Conservation (phyloP, 2,888 invertebrate genomes). For the Neocrepidodera transversa region DNA sequence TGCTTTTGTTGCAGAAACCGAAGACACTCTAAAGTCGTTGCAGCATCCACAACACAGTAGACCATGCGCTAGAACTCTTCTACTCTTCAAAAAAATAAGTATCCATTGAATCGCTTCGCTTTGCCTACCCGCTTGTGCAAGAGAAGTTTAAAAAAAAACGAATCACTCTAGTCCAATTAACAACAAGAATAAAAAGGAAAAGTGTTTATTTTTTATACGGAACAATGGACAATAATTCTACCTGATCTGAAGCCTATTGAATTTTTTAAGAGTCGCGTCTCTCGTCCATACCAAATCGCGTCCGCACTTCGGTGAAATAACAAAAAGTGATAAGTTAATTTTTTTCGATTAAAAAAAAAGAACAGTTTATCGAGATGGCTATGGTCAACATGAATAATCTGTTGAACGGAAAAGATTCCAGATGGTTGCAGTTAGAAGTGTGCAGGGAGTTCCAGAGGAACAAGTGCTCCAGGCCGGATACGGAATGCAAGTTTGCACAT, state of each 20-base stretch:
- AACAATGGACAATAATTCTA: slow-evolving; percentile 57
- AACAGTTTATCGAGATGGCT: slow-evolving; percentile 65
- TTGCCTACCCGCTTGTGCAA: slow-evolving; percentile 59
- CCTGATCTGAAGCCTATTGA: slow-evolving; percentile 48
- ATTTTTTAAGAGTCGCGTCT: slow-evolving; percentile 46
- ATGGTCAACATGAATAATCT: slow-evolving; percentile 98
- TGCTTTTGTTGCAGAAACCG: slow-evolving; percentile 52
- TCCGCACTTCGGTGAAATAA: slow-evolving; percentile 30
- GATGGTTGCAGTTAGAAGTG: slow-evolving; percentile 99
- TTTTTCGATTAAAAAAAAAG: slow-evolving; percentile 18
- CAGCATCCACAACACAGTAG: slow-evolving; percentile 51
- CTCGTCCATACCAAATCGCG: slow-evolving; percentile 39
- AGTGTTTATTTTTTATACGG: slow-evolving; percentile 49
- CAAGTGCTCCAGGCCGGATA: slow-evolving; percentile 98
- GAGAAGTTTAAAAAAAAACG: slow-evolving; percentile 34
- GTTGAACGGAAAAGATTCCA: slow-evolving; percentile 97
- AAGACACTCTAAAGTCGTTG: slow-evolving; percentile 48
- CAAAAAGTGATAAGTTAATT: slow-evolving; percentile 28
- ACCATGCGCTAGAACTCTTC: slow-evolving; percentile 58
- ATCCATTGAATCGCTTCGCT: slow-evolving; percentile 58
- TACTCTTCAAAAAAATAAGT: slow-evolving; percentile 14
- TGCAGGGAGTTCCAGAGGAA: slow-evolving; percentile 99
- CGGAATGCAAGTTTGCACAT: slow-evolving; percentile 99
- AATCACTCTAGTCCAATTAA: slow-evolving; percentile 40
- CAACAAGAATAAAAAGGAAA: slow-evolving; percentile 38